phyloP scores from a whole-genome alignment of 2,888 invertebrate genomes.

The Horisme vitalbata region DNA sequence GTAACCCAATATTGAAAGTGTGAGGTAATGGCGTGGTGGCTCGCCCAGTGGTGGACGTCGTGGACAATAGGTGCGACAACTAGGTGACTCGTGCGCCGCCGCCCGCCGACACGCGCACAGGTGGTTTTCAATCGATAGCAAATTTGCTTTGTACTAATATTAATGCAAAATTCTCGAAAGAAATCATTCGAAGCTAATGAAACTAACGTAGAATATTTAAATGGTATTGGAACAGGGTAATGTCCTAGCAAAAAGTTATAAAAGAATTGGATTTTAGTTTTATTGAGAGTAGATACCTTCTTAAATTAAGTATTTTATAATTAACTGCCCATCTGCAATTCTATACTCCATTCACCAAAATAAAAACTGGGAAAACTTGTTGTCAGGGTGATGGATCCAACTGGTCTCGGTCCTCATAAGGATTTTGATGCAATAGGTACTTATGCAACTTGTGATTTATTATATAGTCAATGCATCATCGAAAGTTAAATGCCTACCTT shows the following conservation, averaged over 20 bases:
- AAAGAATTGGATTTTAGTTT: too few relatives aligned
- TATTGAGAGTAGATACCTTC: conserved; percentile 1
- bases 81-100: conserved; percentile 74
- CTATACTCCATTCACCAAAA: conserved; percentile 17
- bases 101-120: conserved; percentile 59
- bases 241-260: too few relatives aligned
- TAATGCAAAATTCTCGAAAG: conserved; percentile 37
- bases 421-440: conserved; percentile 32
- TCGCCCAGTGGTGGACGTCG: conserved; percentile 68
- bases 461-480: conserved; percentile 27
- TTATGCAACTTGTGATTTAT: conserved; percentile 34
- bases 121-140: conserved; percentile 52
- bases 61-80: conserved; percentile 81
- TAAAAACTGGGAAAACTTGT: conserved; percentile 14
- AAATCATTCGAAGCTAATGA: conserved; percentile 33
- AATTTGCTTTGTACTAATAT: conserved; percentile 38
- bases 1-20: conserved; percentile 81
- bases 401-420: conserved; percentile 26
- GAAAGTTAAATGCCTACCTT: conserved; percentile 31
- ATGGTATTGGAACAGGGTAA: too few relatives aligned
- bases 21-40: conserved; percentile 77
- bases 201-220: conserved; percentile 28
- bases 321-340: conserved; percentile 7
- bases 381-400: conserved; percentile 22
- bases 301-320: conserved; percentile 1